A percentile compares a stretch with the other conserved stretches of the same genome.
Conservation (phyloP, 1,140 invertebrate species). For the Pseudoatta argentina region DNA sequence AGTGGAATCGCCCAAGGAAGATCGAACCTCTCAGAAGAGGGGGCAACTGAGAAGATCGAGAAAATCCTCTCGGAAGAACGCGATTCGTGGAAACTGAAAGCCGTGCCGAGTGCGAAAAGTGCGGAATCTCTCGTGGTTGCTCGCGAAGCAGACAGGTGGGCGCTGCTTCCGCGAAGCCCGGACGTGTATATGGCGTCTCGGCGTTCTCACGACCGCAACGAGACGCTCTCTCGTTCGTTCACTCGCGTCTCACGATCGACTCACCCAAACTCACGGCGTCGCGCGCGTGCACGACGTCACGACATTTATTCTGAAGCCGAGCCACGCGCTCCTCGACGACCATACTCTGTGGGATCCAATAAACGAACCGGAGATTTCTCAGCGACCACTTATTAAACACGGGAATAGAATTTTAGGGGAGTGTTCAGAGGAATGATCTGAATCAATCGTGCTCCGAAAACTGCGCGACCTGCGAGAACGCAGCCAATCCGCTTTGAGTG, state of each 20-base stretch:
- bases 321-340: slow-evolving; percentile 71
- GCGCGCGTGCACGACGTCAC: neutral
- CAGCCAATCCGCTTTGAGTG: slow-evolving; percentile 41
- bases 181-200: slow-evolving; percentile 35
- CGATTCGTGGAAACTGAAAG: neutral
- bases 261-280: slow-evolving; percentile 26
- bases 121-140: slow-evolving; percentile 48
- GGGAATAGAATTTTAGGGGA: slow-evolving; percentile 65
- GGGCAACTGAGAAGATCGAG: slow-evolving; percentile 37
- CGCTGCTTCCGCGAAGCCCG: slow-evolving; percentile 49
- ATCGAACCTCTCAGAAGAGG: slow-evolving; percentile 26
- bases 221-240: slow-evolving; percentile 49
- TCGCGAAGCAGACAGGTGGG: slow-evolving; percentile 38
- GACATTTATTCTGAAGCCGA: slow-evolving; percentile 56
- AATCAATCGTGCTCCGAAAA: slow-evolving; percentile 63
- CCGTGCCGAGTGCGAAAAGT: slow-evolving; percentile 24
- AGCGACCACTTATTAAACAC: slow-evolving; percentile 68
- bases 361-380: slow-evolving; percentile 69
- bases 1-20: neutral
- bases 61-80: slow-evolving; percentile 13
- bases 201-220: slow-evolving; percentile 38
- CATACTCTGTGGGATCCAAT: slow-evolving; percentile 74
- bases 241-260: slow-evolving; percentile 25
- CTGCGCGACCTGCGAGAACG: slow-evolving; percentile 15
- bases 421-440: slow-evolving; percentile 64